A percentile compares a stretch with the other conserved stretches of the same genome.
phyloP scores from a whole-genome alignment of 2,113 vertebrate genomes.

The Tyrannus savana region DNA sequence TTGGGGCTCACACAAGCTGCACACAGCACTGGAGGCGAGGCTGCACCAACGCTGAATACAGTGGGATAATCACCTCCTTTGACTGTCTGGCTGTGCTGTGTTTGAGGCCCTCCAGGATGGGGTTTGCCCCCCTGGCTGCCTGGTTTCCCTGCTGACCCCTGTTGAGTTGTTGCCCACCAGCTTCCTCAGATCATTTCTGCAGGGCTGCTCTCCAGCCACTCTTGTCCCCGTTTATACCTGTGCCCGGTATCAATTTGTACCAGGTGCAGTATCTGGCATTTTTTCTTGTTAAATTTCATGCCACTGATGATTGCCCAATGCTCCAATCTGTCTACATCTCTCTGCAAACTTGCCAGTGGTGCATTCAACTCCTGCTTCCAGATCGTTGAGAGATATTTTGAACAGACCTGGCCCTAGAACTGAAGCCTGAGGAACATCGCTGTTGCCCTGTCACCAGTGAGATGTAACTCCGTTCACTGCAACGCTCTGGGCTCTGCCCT shows the following conservation, averaged over 20 bases:
- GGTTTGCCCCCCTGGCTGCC: not conserved
- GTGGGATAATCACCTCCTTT: not conserved
- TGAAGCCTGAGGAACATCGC: not conserved
- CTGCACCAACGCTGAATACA: not conserved
- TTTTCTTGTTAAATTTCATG: not conserved
- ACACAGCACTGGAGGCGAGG: not conserved
- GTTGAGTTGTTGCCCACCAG: not conserved
- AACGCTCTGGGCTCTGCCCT: not conserved
- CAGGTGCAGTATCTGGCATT: not conserved
- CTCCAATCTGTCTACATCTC: not conserved
- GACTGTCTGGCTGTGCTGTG: not conserved
- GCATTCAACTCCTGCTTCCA: not conserved
- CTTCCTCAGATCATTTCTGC: not conserved
- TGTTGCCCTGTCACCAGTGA: rapidly evolving
- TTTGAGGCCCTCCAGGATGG: not conserved
- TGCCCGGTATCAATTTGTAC: rapidly evolving
- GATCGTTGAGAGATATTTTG: not conserved
- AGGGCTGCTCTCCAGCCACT: not conserved
- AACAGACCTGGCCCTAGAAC: not conserved
- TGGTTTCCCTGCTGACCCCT: not conserved
- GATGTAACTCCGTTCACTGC: not conserved
- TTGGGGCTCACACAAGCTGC: not conserved
- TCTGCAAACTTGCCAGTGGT: not conserved
- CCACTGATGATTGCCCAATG: not conserved
- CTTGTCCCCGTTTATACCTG: not conserved